Base-by-base conservation (phyloP, 1,140 invertebrate species). In the Drosophila funebris region DNA sequence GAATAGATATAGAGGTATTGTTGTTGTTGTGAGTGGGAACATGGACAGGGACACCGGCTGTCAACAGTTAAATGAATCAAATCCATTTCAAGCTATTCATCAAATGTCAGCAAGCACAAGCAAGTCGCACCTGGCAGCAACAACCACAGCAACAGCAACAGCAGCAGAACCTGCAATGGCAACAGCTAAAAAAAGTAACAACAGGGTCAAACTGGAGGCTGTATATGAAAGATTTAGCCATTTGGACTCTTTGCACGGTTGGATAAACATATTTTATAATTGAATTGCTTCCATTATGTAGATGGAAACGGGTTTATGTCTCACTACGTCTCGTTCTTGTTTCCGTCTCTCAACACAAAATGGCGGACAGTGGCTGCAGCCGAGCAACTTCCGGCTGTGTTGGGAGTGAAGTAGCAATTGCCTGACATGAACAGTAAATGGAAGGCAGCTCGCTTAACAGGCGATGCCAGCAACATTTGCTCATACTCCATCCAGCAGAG, bases 221-320 rank as follows among this genome's bases (percentile, higher is more conserved):
- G 63, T 66, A 58, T 85, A 41, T 48, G 63, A 81, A 73, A 66
- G 74, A 70, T 54, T 73, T 50, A n/a, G 33, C 22, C n/a, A n/a
- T 39, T 31, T 60, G 14, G 33, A 16, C 13, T 14, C 50, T 24
- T 79, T 58, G 60, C 74, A 63, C 64, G 57, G n/a, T n/a, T 77
- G 75, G 74, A n/a, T 53, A 87, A 81, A 87, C 82, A 82, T 63
- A 78, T 76, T 87, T 87, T 85, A 82, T 87, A 87, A 87, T 87
- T 87, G 82, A 87, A 87, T 87, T 87, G 82, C 87, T 87, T 74
- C 78, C 78, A 87, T 87, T 87, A 87, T 87, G 82, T 82, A 87
- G 82, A 87, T 87, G 82, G 80, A 87, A 87, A 87, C 82, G 78
- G 74, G 82, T 85, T 87, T 75, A 76, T 82, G 74, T 87, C 72